Evolutionary conservation across 2,113 vertebrate genomes (phyloP), one percentile per base, ranked within the genome.

Genomic region (Rhinolophus sinicus): DNA sequence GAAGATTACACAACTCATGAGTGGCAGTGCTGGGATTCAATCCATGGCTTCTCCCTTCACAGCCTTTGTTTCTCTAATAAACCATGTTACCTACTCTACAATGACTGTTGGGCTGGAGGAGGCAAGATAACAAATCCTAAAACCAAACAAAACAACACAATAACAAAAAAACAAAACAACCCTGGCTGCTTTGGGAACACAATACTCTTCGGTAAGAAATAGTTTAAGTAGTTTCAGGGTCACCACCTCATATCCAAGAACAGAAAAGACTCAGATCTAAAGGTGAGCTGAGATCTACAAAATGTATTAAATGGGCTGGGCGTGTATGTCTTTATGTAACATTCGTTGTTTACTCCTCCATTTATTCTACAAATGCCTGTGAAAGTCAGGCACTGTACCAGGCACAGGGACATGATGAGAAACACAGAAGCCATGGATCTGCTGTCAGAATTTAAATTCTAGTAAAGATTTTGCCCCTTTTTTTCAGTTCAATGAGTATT

Each of bases 371-470:
- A 94, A 40, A 60, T 38, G 82, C 64, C 73, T 64, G 77, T 93
- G 73, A 54, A 90, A 77, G 50, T n/a, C n/a, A 72, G 30, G 60
- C 38, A 38, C 15, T 69, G 2, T 72, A 38, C 47, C 16, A 44
- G 82, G 35, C 54, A 95, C 35, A 73, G 67, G 67, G 47, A 64
- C n/a, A 50, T 35, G 62, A 75, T 75, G n/a, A 70, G n/a, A 69
- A 91, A 80, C n/a, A 38, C 1, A 56, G 86, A 91, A 88, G 38
- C 15, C 69, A 60, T 35, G 26, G 16, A 4, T 52, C 87, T 90
- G 19, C 38, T n/a, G 30, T 84, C 65, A 54, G 67, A 93, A 94
- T 87, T 92, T 91, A 88, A 96, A 95, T 93, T 69, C 78, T 26
- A 75, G 3, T 38, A 50, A 50, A 50, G 47, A 50, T 50, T 50